Evolutionary conservation across 2,888 invertebrate genomes (phyloP), one percentile per base, ranked within the genome.

Genomic region (Cryptocephalus primarius): DNA sequence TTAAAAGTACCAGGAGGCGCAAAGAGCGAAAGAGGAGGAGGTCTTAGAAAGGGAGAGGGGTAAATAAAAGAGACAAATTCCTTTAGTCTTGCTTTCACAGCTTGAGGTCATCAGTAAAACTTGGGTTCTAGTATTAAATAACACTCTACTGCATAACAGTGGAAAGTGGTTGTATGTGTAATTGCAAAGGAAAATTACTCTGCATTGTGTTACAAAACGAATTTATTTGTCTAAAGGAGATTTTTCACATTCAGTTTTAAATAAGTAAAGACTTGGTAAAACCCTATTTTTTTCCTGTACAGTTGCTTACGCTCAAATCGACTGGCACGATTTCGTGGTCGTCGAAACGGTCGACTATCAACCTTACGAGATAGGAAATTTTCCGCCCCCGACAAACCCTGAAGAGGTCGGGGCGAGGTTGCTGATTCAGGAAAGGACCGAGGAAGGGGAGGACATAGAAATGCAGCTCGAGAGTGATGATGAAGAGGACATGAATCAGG

Each of bases 321-420:
- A 99, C 68, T 99, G 99, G 99, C 99, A 99, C 67, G 97, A 99
- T 70, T 99, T 99, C 70, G 97, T 99, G 1, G 97, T 99, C 0
- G 99, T 99, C 0, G 99, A 99, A 73, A 97, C 97, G 0, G 97
- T 99, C 0, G 99, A 99, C 70, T 99, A 97, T 68, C 94, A 95
- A 58, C 89, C 92, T 0, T 91, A 90, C 60, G 99, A 99, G 72
- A 84, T 86, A 9, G 93, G 94, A 1, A 91, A 94, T 65, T 92
- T 96, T 63, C 96, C 96, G 1, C 92, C 96, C 2, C 97, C 96
- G 0, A 97, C 96, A 0, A 96, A 92, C 6, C 95, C 96, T 0
- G 87, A 93, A 53, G 95, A 96, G 71, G 96, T 97, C 0, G 97
- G 97, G 2, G 93, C 95, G 1, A 75, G 96, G 46, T 87, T 96